Percentiles rank a stretch among this genome's conserved stretches.
phyloP scores from a whole-genome alignment of 2,113 vertebrate species.

The Budorcas taxicolor region DNA sequence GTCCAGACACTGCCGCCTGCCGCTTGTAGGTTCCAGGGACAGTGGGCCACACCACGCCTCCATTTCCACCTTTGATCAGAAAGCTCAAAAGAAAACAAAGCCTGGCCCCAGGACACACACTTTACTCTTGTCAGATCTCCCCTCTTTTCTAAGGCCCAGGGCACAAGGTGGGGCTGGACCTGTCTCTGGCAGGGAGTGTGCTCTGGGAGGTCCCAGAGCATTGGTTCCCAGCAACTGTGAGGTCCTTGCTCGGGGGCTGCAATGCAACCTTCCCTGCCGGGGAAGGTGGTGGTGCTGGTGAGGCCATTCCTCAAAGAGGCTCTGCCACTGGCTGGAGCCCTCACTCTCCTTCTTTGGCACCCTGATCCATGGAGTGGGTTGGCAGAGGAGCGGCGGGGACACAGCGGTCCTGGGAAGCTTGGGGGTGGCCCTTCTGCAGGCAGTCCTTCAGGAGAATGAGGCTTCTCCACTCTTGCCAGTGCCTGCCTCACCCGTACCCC shows the following conservation, averaged over 20 bases:
- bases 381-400: fast-evolving
- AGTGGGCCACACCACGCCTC: neutral
- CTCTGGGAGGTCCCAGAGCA: neutral
- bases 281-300: neutral
- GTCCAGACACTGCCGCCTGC: neutral
- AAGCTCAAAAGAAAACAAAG: neutral
- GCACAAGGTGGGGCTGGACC: fast-evolving
- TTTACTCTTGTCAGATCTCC: neutral
- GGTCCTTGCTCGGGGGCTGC: neutral
- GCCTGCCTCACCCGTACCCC: fast-evolving
- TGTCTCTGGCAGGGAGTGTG: neutral
- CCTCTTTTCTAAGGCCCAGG: neutral
- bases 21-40: neutral
- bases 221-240: neutral
- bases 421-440: neutral
- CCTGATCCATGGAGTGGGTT: neutral
- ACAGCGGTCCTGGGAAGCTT: neutral
- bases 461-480: neutral
- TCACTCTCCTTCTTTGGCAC: neutral
- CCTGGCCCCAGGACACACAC: neutral
- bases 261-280: neutral
- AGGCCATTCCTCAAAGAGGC: neutral
- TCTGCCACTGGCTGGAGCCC: fast-evolving
- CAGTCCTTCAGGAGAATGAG: neutral
- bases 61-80: neutral